Base-by-base conservation (phyloP, 2,888 invertebrate genomes). In the Pasiphila rectangulata region DNA sequence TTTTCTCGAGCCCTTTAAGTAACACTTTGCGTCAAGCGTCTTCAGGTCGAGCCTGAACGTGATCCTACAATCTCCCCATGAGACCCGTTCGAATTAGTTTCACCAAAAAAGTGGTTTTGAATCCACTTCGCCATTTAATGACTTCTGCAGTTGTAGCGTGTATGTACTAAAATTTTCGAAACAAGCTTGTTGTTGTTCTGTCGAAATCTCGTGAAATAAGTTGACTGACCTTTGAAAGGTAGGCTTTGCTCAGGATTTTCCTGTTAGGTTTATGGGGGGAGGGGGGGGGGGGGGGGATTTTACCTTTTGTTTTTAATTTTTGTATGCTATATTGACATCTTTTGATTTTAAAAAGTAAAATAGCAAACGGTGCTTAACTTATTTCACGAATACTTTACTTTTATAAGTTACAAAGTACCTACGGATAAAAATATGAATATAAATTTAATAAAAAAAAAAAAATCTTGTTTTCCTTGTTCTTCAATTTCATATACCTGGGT, bases 61-160 rank as follows among this genome's bases (percentile, higher is more conserved):
- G n/a, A n/a, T 5, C 9, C 9, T 32, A n/a, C n/a, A 4, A 16
- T n/a, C 6, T 15, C 15, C 7, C 7, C 13, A 29, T 29, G 17
- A 15, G 30, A 9, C 16, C 16, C 16, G 30, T 16, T 16, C 16
- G 15, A 30, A 30, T 17, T n/a, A 17, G 10, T 32, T 32, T 32
- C 1, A 9, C 30, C 30, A 19, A 32, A 32, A 32, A 32, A 32
- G 32, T 32, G 2, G 32, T 32, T 19, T 32, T 32, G 5, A 19
- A 17, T 5, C n/a, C n/a, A n/a, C n/a, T n/a, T 17, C 13, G 25
- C 7, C 5, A 27, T 12, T 27, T 27, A 12, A 13, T 12, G 6
- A 25, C 6, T 24, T 7, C 7, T 6, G 25, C 25, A 27, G 13
- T 13, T 27, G 27, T 7, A 27, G 3, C 3, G 13, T 13, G 6